A percentile compares a stretch with the other conserved stretches of the same genome.
These are phyloP conservation scores for Scolopax rusticola DNA, from an alignment of 2,797 vertebrate species.

Conservation along the genomic window DNA sequence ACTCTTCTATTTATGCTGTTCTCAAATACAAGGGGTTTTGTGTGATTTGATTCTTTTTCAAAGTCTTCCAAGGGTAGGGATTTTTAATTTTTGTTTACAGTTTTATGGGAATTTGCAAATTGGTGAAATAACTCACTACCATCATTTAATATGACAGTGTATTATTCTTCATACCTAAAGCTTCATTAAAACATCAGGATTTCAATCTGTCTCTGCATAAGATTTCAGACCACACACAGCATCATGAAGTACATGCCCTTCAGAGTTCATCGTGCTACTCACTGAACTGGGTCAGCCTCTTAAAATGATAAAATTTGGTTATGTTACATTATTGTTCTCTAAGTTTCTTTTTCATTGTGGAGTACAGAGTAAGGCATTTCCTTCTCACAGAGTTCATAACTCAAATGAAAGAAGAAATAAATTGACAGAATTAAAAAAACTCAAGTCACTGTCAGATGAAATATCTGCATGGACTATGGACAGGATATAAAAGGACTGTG, in stretches of 20 bases:
- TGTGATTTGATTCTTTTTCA: conserved; percentile 57
- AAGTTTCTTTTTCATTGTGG: neutral
- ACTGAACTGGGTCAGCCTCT: neutral
- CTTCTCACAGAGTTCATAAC: neutral
- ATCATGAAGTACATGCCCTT: conserved; percentile 41
- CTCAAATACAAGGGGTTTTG: conserved; percentile 50
- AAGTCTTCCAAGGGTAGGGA: conserved; percentile 44
- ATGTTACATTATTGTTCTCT: neutral
- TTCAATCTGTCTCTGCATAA: conserved; percentile 38
- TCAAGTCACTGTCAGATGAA: neutral
- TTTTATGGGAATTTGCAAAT: conserved; percentile 64
- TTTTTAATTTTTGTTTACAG: conserved; percentile 75
- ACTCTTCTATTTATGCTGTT: conserved; percentile 74
- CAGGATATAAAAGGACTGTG: neutral
- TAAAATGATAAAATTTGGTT: neutral
- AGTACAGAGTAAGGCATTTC: neutral
- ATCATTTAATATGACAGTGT: conserved; percentile 48
- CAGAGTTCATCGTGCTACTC: neutral
- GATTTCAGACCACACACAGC: conserved; percentile 58
- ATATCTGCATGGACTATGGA: neutral
- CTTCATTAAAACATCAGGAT: conserved; percentile 58
- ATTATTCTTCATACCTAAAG: conserved; percentile 69
- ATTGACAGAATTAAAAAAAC: neutral
- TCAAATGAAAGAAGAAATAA: neutral
- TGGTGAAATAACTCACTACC: conserved; percentile 60